These are phyloP conservation scores for Actinostola sp. DNA, from an alignment of 92 coral and sea anemone species.

Conservation along the genomic window DNA sequence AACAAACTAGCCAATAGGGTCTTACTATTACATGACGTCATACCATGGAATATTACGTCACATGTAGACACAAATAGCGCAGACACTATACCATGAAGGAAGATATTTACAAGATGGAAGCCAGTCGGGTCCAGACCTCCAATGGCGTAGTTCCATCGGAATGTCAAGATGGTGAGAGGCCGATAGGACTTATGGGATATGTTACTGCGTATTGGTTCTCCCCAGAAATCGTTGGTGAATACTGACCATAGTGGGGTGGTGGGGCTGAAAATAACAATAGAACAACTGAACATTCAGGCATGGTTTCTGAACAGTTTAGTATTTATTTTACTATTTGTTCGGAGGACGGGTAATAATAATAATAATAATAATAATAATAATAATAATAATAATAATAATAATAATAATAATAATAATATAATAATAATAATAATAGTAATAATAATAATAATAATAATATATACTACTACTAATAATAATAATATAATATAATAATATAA, in stretches of 20 bases:
- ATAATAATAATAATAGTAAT: too few relatives aligned
- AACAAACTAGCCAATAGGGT: slow-evolving; percentile 57
- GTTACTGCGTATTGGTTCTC: slow-evolving; percentile 69
- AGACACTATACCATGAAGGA: slow-evolving; percentile 58
- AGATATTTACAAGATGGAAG: slow-evolving; percentile 72
- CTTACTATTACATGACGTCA: slow-evolving; percentile 21
- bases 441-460: too few relatives aligned
- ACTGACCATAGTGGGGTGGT: slow-evolving; percentile 59
- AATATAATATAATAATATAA: too few relatives aligned
- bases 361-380: too few relatives aligned
- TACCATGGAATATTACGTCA: slow-evolving; percentile 49
- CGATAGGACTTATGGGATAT: slow-evolving; percentile 85
- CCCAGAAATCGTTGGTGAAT: slow-evolving; percentile 85
- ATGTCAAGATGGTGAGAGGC: slow-evolving; percentile 73
- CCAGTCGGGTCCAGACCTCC: slow-evolving; percentile 73
- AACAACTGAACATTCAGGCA: too few relatives aligned
- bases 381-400: too few relatives aligned
- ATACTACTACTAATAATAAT: too few relatives aligned
- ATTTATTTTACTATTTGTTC: too few relatives aligned
- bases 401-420: too few relatives aligned
- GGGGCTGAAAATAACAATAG: slow-evolving; percentile 48
- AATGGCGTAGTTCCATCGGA: slow-evolving; percentile 71
- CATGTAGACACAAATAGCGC: slow-evolving; percentile 61
- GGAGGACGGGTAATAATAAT: too few relatives aligned
- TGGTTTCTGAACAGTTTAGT: too few relatives aligned